Evolutionary conservation across 2,888 invertebrate species (phyloP).

Genomic region (Ceriagrion tenellum): DNA sequence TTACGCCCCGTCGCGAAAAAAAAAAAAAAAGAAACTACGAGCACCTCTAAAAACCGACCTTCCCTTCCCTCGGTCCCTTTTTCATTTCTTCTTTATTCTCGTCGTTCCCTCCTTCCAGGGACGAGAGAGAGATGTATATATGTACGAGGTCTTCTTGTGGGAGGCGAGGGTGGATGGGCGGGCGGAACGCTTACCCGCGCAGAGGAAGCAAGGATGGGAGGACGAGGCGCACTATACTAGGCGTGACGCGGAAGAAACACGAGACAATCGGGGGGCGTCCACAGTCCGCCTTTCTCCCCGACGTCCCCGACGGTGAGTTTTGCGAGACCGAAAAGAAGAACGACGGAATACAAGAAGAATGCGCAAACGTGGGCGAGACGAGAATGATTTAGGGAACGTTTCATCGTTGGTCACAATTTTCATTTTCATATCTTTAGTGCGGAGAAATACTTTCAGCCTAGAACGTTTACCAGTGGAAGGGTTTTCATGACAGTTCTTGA

Average conservation of each 20-base stretch:
- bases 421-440: too few species aligned
- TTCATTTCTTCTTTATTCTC: slow-evolving; percentile 24
- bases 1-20: not conserved
- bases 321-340: not conserved
- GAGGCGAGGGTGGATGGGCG: not conserved
- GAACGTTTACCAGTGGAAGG: too few species aligned
- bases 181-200: not conserved
- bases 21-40: not conserved
- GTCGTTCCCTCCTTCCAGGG: not conserved
- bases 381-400: too few species aligned
- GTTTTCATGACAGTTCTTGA: too few species aligned
- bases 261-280: slow-evolving; percentile 50
- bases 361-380: not conserved
- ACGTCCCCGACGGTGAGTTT: not conserved
- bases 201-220: not conserved
- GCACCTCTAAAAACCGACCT: not conserved
- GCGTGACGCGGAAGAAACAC: slow-evolving; percentile 56
- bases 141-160: not conserved
- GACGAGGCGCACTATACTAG: not conserved
- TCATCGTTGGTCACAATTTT: too few species aligned
- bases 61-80: not conserved
- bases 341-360: not conserved
- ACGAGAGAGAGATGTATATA: not conserved
- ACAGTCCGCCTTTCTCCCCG: too few species aligned
- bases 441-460: too few species aligned